Conservation (phyloP, 2,797 vertebrate species). For the Amblyraja radiata region DNA sequence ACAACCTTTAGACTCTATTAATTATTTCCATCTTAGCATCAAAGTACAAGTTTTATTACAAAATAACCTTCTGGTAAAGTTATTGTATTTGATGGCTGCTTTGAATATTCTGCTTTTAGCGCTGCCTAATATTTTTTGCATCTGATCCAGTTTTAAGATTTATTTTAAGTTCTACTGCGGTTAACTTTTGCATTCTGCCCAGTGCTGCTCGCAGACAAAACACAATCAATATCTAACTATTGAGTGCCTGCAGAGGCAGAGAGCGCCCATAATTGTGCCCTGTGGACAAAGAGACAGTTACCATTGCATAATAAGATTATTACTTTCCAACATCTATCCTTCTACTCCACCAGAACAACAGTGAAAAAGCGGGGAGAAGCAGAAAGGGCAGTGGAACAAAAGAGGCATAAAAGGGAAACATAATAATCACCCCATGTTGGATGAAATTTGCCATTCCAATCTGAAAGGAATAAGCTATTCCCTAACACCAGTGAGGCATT, state of each 20-base stretch:
- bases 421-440: neutral
- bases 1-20: neutral
- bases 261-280: neutral
- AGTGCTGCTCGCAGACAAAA: constrained; percentile 1
- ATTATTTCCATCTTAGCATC: neutral
- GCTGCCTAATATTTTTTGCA: neutral
- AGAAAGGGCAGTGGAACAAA: neutral
- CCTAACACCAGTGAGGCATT: neutral
- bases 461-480: neutral
- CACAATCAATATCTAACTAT: neutral
- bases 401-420: neutral
- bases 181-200: neutral
- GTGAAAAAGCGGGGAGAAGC: neutral
- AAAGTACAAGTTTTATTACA: neutral
- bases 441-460: neutral
- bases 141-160: neutral
- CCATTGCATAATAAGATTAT: neutral
- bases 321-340: neutral
- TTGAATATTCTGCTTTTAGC: neutral
- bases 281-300: neutral
- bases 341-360: neutral
- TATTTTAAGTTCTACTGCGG: neutral
- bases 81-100: neutral
- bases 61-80: neutral
- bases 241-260: neutral